Evolutionary conservation across 2,888 invertebrate genomes (phyloP), one percentile per base, ranked within the genome.

Genomic region (Epinotia nisella): DNA sequence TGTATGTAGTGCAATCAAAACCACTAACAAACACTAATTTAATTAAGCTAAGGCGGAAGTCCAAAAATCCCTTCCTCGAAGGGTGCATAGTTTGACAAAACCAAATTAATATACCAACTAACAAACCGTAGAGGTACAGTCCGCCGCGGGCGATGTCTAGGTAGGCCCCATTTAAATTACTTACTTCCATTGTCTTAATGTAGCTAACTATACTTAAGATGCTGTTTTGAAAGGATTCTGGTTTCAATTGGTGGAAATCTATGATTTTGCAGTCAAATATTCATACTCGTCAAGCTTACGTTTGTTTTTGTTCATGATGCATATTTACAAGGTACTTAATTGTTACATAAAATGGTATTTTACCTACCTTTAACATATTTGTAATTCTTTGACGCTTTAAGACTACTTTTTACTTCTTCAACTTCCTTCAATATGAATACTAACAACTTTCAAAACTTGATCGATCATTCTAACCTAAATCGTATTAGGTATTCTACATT

Each of bases 1-100:
- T 11, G 24, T 55, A 19, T 56, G 41, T 21, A 66, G 56, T 55
- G 55, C 21, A 41, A 66, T 56, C 21, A 35, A 10, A 67, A 24
- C 24, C 66, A 49, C 53, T 53, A 58, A 56, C 45, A 72, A 61
- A 62, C 61, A 72, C 62, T 58, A 61, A 68, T 49, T 68, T 72
- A 72, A 72, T 72, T 72, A 72, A 62, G 17, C 41, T 21, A 70
- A 74, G 49, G 13, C 65, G 61, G 56, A 68, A 72, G 67, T 60
- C 61, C 67, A 67, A 72, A 72, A 72, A 72, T 68, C 67, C 72
- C 72, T 74, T 76, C 74, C 77, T 74, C 77, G 79, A 75, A 76
- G 73, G 75, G 76, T 86, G 83, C 86, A 85, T 82, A 89, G 86
- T 89, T 90, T 89, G 89, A 87, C 89, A 88, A 88, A 83, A 85